Base-by-base conservation (phyloP, 2,797 vertebrate genomes). In the Sebastes itinus region DNA sequence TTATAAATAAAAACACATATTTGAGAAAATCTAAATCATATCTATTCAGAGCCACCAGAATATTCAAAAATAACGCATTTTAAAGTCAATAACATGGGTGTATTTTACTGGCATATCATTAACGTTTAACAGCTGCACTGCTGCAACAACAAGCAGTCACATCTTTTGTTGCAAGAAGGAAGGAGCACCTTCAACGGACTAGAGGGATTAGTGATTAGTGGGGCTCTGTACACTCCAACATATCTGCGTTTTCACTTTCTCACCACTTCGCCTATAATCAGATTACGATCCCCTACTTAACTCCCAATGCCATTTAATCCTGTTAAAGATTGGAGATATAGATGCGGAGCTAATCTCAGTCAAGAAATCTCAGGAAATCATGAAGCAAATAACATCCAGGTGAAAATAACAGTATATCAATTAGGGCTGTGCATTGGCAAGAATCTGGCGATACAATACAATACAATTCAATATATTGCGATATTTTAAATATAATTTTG, bases 221-320 rank as follows among this genome's bases (percentile, higher is more conserved):
- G 30, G 0, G 25, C 62, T n/a, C 59, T n/a, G 18, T 56, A 9
- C 58, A 10, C 67, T 80, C 74, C 74, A 61, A 61, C 79, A 81
- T 70, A 76, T 89, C 86, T 52, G 56, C 55, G 70, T 87, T 91
- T 90, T 91, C 62, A 77, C 88, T 90, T 90, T 91, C 88, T 88
- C 78, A 79, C 64, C 59, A 32, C 59, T 75, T 60, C 78, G 12
- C 78, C 13, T 42, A 16, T 92, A 90, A 93, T 90, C 88, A 88
- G 90, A 90, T 92, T 87, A 89, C 22, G 22, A 12, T 20, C 63
- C 58, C 35, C 42, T 25, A 78, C 49, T 80, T 87, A 75, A 80
- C 56, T 72, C 71, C 60, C 63, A 18, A 4, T 82, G 75, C 81
- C 20, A 85, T 90, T 89, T 87, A 91, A 92, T 92, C 90, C 87